Base-by-base conservation (phyloP, 2,888 invertebrate species). In the Leptopterna dolabrata region DNA sequence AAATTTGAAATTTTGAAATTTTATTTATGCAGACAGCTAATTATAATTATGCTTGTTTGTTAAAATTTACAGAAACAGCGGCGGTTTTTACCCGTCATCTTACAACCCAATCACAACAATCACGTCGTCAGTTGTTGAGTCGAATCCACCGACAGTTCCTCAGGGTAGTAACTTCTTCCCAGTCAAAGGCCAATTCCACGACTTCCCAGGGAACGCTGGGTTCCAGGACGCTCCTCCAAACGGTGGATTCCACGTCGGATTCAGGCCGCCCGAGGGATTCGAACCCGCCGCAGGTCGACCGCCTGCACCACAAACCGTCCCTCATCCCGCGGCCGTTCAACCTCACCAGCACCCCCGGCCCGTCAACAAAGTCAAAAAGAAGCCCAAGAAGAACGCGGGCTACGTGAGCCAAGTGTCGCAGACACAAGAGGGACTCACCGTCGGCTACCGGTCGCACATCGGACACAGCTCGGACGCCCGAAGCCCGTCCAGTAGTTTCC, bases 401-500 rank as follows among this genome's bases (percentile, higher is more conserved):
- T 87, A 87, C 76, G 29, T 41, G 4, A 82, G 76, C 36, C 73
- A 87, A 51, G 71, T 87, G 16, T 87, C 87, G 19, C 73, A 71
- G 0, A 83, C 73, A 14, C 51, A 71, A 0, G 55, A 82, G 13
- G 87, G 87, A 24, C 47, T 55, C 24, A 82, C 87, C 1, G 80
- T 86, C 43, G 51, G 87, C 29, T 89, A 89, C 51, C 55, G 76
- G 36, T 88, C 88, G 13, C 88, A 87, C 83, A 45, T 89, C 51
- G 88, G 88, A 3, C 88, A 89, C 85, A 87, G 82, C 9, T 78
- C 83, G 24, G 87, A 88, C 71, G 86, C 45, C 13, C n/a, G n/a
- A 24, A 81, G 78, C 29, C 87, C 87, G n/a, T 76, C 88, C 27
- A 70, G 87, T 9, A 89, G 88, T 43, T 89, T 87, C 47, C 88